A percentile compares a stretch with the other conserved stretches of the same genome.
phyloP scores from a whole-genome alignment of 1,140 invertebrate genomes.

The Tetragonula clypearis region DNA sequence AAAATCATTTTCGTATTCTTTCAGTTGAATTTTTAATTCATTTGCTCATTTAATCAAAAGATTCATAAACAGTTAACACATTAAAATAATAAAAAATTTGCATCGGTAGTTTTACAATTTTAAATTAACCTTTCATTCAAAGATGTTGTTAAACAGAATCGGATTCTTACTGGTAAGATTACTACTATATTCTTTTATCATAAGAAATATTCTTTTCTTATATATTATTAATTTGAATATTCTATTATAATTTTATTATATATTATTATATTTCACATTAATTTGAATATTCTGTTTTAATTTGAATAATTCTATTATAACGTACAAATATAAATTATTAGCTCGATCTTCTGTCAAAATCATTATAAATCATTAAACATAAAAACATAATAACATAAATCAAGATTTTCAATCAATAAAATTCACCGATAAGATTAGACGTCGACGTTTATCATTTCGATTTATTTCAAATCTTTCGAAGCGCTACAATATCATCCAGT shows the following conservation, averaged over 20 bases:
- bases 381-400: neutral
- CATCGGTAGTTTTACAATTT: neutral
- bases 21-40: neutral
- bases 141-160: neutral
- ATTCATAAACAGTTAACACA: neutral
- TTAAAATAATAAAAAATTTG: neutral
- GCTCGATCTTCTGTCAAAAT: neutral
- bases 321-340: neutral
- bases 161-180: conserved; percentile 28
- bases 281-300: no score
- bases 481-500: neutral
- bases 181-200: neutral
- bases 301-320: no score
- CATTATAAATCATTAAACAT: neutral
- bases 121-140: neutral
- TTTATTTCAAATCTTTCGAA: conserved; percentile 1
- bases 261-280: no score
- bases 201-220: neutral
- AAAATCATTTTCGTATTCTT: neutral
- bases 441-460: neutral
- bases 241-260: no score
- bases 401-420: neutral
- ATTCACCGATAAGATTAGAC: conserved; percentile 40
- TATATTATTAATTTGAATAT: no score
- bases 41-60: neutral